phyloP scores from a whole-genome alignment of 2,888 invertebrate species.

The Melanophora roralis region DNA sequence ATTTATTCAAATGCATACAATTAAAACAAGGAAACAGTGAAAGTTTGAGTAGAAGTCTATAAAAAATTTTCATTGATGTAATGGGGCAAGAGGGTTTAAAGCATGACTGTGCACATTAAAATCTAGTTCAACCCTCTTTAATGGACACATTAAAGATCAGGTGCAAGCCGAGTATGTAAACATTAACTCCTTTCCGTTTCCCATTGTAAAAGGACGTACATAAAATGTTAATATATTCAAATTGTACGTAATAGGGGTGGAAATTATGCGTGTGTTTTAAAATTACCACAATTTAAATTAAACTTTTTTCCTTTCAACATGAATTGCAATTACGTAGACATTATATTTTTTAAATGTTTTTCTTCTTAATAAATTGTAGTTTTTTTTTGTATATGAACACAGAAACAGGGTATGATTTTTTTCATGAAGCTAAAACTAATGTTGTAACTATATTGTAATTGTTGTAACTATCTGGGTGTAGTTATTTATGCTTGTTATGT shows the following conservation, averaged over 20 bases:
- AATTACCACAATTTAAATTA: conserved; percentile 19
- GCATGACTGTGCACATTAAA: not conserved
- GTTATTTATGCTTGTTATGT: no score
- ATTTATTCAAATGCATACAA: not conserved
- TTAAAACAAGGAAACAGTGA: conserved; percentile 6
- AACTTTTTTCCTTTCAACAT: not conserved
- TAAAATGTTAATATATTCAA: conserved; percentile 20
- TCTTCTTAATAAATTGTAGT: no score
- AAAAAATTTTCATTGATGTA: conserved; percentile 7
- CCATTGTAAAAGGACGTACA: conserved; percentile 24
- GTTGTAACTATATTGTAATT: no score
- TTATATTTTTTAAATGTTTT: conserved; percentile 9
- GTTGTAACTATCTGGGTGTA: no score
- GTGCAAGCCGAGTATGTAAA: conserved; percentile 46
- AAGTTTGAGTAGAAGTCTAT: conserved; percentile 58
- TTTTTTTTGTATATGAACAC: no score
- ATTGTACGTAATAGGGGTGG: conserved; percentile 30
- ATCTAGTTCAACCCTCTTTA: conserved; percentile 26
- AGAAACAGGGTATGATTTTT: no score
- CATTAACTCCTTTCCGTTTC: not conserved
- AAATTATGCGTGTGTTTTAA: conserved; percentile 47
- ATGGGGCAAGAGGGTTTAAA: not conserved
- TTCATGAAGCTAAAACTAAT: no score
- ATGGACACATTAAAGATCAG: conserved; percentile 53
- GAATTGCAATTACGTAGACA: conserved; percentile 7